Evolutionary conservation across 37 sponge, comb jelly and placozoan species (phyloP), one percentile per base, ranked within the genome.

Genomic region (Aphrocallistes beatrix): DNA sequence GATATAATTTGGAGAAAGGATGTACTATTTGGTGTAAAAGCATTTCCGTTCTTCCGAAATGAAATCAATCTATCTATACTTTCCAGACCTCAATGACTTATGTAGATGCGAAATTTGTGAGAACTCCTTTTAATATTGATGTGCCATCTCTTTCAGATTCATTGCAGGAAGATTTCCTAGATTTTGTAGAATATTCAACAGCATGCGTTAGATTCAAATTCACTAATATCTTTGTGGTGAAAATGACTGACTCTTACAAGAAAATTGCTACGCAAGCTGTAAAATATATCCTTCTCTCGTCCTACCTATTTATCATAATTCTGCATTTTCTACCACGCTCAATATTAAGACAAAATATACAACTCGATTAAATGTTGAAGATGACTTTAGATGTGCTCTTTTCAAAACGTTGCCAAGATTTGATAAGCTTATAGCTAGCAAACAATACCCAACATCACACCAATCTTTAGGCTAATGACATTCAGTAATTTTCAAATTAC

Each of bases 91-190:
- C 75, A 13, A 60, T 60, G 75, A 60, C 75, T 60, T 60, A n/a
- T n/a, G n/a, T n/a, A 28, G 75, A 60, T 60, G n/a, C 75, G 75
- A 60, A 60, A 30, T 60, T 32, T 60, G 3, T 60, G 28, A 60
- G 75, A 60, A 60, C 10, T 60, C 75, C 75, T 32, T 60, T 28
- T 28, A 60, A 60, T 60, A 60, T 28, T 60, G 32, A 60, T 60
- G 17, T 60, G 75, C 3, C 75, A 60, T 60, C 75, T 60, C 75
- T 60, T 60, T 30, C 21, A 60, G 75, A 60, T 60, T 19, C 75
- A 32, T 60, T 60, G 75, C 75, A 60, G 32, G 75, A 60, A 60
- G 75, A 60, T 32, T 60, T 60, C 34, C 75, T 60, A 60, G 75
- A 60, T 60, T 60, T 60, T 60, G 8, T n/a, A 28, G n/a, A 19